Evolutionary conservation across 2,113 vertebrate species (phyloP), one percentile per base, ranked within the genome.

Genomic region (Regulus satrapa): DNA sequence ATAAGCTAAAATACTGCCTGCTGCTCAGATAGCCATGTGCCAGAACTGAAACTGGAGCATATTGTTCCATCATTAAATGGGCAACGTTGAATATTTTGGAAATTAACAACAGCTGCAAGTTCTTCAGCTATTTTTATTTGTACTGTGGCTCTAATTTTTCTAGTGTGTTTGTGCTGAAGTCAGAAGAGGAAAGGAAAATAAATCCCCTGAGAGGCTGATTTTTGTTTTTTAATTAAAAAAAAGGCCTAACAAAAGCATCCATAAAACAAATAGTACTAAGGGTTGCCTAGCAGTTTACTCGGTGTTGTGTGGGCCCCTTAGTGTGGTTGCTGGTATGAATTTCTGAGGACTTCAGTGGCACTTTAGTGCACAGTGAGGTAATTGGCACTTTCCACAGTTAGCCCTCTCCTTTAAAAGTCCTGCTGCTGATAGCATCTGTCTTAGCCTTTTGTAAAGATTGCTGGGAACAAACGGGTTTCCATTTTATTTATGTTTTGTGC

Each of bases 41-140:
- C 79, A 86, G 86, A 55, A 32, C 67, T 91, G 88, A 96, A 95
- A 90, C 77, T 94, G 79, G 78, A 95, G 75, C 93, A 71, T 91
- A 94, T 95, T 91, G 87, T 96, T 97, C 85, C 66, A 32, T 84
- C 92, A 29, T 96, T 93, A 88, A 94, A 91, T 6, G 43, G 85
- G 90, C 88, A 91, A 80, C 0, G 8, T 71, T 73, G 85, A 94
- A 82, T 91, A 64, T 56, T 81, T 89, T 69, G 64, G 56, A 91
- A 94, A 95, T 79, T 94, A 90, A 91, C 38, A 93, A 74, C 90
- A 95, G 88, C 92, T 96, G 84, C 75, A 91, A 92, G 87, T 86
- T 94, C 63, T 92, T 89, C 52, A 93, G 79, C 80, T 96, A 89
- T 94, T 96, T 93, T 95, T 95, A 85, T 92, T 93, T 93, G 92